These are phyloP conservation scores for Acrocephalus kingi DNA, from an alignment of 2,113 vertebrate genomes.

Conservation along the genomic window DNA sequence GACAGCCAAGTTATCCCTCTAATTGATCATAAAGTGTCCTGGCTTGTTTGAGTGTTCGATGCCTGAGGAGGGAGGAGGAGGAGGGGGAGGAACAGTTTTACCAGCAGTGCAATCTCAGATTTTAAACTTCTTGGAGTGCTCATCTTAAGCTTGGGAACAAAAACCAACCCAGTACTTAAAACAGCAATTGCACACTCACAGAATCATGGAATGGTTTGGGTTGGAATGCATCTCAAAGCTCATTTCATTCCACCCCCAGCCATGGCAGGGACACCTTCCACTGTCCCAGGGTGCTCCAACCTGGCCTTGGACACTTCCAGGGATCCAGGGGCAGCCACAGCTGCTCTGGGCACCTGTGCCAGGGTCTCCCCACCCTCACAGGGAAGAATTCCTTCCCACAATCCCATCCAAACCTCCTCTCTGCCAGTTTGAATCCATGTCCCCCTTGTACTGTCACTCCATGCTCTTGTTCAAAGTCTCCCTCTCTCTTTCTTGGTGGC, in stretches of 20 bases:
- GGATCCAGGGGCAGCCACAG: background rate
- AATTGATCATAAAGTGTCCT: background rate
- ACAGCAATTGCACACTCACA: background rate
- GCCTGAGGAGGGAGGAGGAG: constrained; percentile 27
- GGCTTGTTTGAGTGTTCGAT: constrained; percentile 2
- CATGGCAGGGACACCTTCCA: background rate
- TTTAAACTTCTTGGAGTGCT: constrained; percentile 1
- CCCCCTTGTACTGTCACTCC: background rate
- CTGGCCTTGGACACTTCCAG: background rate
- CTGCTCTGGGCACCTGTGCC: background rate
- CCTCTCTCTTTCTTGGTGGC: fast-evolving
- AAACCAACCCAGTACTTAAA: background rate
- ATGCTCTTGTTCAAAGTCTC: background rate
- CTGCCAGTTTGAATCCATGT: background rate
- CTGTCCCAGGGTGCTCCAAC: fast-evolving
- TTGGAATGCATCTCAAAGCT: background rate
- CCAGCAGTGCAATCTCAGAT: background rate
- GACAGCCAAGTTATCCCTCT: constrained; percentile 13
- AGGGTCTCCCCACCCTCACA: background rate
- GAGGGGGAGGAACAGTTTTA: background rate
- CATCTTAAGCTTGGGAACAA: background rate
- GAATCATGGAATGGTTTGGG: background rate
- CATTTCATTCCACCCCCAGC: background rate
- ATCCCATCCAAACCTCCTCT: background rate
- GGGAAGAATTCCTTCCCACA: background rate